Evolutionary conservation across 2,888 invertebrate species (phyloP), one percentile per base, ranked within the genome.

Genomic region (Bedellia somnulentella): DNA sequence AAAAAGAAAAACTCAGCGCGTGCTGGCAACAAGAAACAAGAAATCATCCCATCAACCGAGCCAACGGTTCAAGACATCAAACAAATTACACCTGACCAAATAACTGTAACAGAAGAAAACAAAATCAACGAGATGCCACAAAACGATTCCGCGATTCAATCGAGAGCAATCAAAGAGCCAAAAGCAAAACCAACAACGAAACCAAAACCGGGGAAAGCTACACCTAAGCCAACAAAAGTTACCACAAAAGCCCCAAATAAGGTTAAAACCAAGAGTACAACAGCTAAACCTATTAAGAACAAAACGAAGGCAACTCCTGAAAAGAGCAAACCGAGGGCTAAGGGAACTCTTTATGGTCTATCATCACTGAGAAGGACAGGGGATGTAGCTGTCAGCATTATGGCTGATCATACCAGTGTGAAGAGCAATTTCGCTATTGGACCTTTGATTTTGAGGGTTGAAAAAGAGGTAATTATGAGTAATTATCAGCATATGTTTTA

Each of bases 371-470:
- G 84, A 49, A 80, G 91, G 46, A 84, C 83, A 28, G 90, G 89
- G 23, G 89, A 91, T 49, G 91, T 91, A 5, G 80, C 81, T 31
- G 89, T 91, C 27, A 87, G 84, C 53, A 85, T 89, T 57, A 83
- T 86, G 82, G 78, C 83, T 29, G 82, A 87, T 47, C 86, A 89
- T 47, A 90, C 90, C 3, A 90, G 88, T 31, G 86, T 92, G 24
- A 88, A 86, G 49, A 88, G 88, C 31, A 87, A 86, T 57, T 91
- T 92, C 52, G 81, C 85, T 13, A 67, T 92, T 34, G 91, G 91
- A 29, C 91, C 91, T 0, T 61, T 92, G 25, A 83, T 86, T 14
- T 62, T 92, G 37, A 83, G 87, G 60, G 91, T 88, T 1, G 87
- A 88, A 52, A 85, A 87, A 60, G 86, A 87, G 76, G 83, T 21